phyloP scores from a whole-genome alignment of 2,113 vertebrate genomes.

The Camarhynchus parvulus region DNA sequence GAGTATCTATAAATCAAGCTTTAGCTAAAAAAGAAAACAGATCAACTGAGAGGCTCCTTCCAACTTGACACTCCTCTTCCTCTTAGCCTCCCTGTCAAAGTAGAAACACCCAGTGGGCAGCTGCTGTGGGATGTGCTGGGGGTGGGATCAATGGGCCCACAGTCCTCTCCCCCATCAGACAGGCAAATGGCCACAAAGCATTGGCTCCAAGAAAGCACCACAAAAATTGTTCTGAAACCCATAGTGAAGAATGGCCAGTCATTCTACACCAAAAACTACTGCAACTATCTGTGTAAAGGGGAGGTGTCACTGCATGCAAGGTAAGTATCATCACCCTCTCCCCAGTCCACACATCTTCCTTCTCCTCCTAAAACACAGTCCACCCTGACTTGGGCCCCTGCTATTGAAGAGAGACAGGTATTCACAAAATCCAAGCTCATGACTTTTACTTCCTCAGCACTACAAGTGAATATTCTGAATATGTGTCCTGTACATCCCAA shows the following conservation, averaged over 20 bases:
- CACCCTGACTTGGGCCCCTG: neutral
- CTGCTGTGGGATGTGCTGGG: fast-evolving
- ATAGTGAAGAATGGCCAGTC: fast-evolving
- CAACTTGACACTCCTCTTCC: neutral
- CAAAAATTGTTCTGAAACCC: neutral
- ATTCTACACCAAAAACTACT: neutral
- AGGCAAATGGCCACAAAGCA: neutral
- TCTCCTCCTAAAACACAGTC: neutral
- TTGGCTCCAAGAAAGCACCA: neutral
- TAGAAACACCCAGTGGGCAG: neutral
- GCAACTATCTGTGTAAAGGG: neutral
- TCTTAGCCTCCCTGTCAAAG: neutral
- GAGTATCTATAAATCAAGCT: neutral
- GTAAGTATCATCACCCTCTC: neutral
- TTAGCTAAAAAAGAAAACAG: neutral
- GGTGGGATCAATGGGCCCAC: fast-evolving
- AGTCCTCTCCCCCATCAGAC: neutral
- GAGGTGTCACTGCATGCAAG: fast-evolving
- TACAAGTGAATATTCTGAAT: neutral
- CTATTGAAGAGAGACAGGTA: neutral
- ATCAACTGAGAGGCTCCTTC: neutral
- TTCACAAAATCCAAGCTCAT: neutral
- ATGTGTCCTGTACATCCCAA: fast-evolving
- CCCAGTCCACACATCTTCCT: neutral
- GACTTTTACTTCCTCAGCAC: neutral